A percentile compares a stretch with the other conserved stretches of the same genome.
phyloP scores from a whole-genome alignment of 2,113 vertebrate genomes.

The Lycaon pictus region DNA sequence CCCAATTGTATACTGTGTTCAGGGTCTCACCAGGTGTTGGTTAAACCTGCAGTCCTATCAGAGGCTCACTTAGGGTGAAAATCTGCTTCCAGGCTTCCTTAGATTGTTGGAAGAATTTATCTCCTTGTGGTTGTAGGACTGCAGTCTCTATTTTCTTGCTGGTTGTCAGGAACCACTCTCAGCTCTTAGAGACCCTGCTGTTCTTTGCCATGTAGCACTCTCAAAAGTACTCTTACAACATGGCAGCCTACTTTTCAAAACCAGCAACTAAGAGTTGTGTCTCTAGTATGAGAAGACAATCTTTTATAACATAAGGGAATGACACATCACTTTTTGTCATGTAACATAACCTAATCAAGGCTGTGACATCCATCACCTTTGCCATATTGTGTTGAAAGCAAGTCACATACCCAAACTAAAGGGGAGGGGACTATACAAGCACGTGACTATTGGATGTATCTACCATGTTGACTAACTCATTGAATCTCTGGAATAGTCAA shows the following conservation, averaged over 20 bases:
- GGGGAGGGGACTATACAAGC: background rate
- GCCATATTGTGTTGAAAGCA: background rate
- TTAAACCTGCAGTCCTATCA: background rate
- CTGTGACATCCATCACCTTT: background rate
- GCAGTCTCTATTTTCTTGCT: conserved; percentile 6
- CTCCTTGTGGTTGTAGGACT: background rate
- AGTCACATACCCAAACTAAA: background rate
- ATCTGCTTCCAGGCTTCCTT: background rate
- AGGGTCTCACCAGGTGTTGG: background rate
- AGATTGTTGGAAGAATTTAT: background rate
- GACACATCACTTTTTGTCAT: background rate
- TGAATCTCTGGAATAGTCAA: background rate
- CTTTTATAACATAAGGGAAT: background rate
- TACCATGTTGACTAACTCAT: background rate
- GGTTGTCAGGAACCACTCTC: background rate
- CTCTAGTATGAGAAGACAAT: background rate
- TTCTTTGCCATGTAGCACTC: background rate
- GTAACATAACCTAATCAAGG: background rate
- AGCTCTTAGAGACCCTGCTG: background rate
- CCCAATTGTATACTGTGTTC: background rate
- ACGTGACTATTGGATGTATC: too few species aligned
- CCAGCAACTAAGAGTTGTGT: background rate
- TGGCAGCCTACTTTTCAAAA: background rate
- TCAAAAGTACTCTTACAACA: background rate
- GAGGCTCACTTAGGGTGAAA: background rate